Evolutionary conservation across 2,797 vertebrate genomes (phyloP), one percentile per base, ranked within the genome.

Genomic region (Crocidura indochinensis): DNA sequence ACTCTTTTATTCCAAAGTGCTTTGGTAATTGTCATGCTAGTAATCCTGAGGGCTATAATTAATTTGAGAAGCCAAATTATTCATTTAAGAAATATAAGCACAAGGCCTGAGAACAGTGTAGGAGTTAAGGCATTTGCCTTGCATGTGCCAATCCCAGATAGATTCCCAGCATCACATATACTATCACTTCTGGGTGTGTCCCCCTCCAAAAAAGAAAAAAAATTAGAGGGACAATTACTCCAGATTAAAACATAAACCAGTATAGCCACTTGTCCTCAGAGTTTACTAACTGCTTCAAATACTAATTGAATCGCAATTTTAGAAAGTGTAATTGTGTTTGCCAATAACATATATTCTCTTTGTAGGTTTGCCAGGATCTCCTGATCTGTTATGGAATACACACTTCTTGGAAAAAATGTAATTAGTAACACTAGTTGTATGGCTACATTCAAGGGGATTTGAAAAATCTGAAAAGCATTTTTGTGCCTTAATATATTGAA

Each of bases 351-450:
- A 56, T 86, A 22, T 78, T 95, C n/a, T 93, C 73, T 92, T 91
- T 64, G 24, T 92, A 95, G 93, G 88, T 65, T 91, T 84, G 67
- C 71, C 86, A 92, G 84, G 60, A 91, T 88, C 77, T 94, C 56
- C 19, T 92, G 90, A 90, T 78, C 12, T 64, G 38, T 88, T 84
- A 47, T 94, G 75, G 81, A 94, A 84, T 56, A 71, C 1, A 0
- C 38, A 26, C 27, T 60, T 60, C 10, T 38, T 79, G 76, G 75
- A n/a, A 84, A 87, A 60, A 86, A 49, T 53, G 91, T 76, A 81
- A 86, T 72, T 49, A 75, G 76, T 64, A 91, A 91, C 20, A 29
- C 10, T 44, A 82, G 44, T 47, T 87, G 6, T 51, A 7, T 73
- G 69, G 24, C 49, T 91, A 6, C 68, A 20, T 87, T 65, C 81